These are phyloP conservation scores for Anarhynchus alexandrinus DNA, from an alignment of 2,113 vertebrate genomes.

Conservation along the genomic window DNA sequence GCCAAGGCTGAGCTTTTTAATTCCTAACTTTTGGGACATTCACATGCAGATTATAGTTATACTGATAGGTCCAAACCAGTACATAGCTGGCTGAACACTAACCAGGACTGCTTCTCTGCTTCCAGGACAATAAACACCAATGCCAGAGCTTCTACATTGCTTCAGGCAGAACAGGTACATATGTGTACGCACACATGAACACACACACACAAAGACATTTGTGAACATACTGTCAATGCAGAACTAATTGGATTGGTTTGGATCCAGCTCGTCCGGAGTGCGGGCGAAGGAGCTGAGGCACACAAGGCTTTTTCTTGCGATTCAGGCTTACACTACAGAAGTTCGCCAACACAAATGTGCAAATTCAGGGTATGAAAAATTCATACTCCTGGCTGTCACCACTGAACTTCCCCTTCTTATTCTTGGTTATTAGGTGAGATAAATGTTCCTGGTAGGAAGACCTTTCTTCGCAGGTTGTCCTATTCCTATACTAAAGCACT, in stretches of 20 bases:
- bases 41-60: background rate
- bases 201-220: background rate
- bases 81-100: background rate
- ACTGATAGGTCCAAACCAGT: background rate
- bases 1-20: background rate
- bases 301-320: rapidly evolving
- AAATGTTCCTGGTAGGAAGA: background rate
- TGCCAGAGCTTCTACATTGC: background rate
- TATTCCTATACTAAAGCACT: background rate
- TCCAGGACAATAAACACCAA: background rate
- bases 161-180: background rate
- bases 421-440: background rate
- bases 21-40: background rate
- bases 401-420: background rate
- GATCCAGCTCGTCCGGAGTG: background rate
- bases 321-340: background rate
- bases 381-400: background rate
- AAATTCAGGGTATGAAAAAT: background rate
- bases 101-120: background rate
- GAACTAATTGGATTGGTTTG: background rate
- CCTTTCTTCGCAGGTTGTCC: background rate
- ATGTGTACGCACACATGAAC: background rate
- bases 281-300: background rate
- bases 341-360: background rate
- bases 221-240: background rate